Percentiles rank a stretch among this genome's conserved stretches.
Conservation (phyloP, 2,888 invertebrate species). For the Heteromurus nitidus region DNA sequence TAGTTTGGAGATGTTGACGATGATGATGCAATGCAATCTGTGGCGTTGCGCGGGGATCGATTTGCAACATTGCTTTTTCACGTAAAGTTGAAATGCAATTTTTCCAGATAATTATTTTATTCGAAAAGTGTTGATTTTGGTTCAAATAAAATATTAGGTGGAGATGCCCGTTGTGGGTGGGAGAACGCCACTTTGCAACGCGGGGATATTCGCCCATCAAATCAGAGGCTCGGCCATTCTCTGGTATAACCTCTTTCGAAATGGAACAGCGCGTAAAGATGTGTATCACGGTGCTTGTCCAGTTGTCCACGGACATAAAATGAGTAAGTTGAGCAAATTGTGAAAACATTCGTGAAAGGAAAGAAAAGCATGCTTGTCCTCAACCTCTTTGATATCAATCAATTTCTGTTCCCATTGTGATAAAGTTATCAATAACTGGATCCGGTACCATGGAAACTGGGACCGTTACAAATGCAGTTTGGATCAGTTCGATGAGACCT, state of each 20-base stretch:
- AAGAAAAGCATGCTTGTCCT: not conserved
- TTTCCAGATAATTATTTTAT: too few relatives aligned
- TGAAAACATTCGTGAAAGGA: too few relatives aligned
- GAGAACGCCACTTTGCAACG: not conserved
- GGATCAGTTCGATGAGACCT: constrained; percentile 10
- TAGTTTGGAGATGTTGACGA: too few relatives aligned
- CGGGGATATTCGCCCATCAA: not conserved
- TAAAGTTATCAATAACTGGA: constrained; percentile 33
- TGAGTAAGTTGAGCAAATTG: too few relatives aligned
- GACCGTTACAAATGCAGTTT: constrained; percentile 8
- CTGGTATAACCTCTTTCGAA: constrained; percentile 30
- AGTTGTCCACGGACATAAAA: constrained; percentile 45
- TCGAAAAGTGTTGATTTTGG: too few relatives aligned
- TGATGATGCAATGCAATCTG: too few relatives aligned
- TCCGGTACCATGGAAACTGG: constrained; percentile 11
- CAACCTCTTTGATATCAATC: too few relatives aligned
- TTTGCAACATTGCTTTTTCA: constrained; percentile 14
- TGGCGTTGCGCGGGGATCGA: too few relatives aligned
- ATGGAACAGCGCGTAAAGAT: constrained; percentile 6
- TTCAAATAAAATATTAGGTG: too few relatives aligned
- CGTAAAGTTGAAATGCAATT: too few relatives aligned
- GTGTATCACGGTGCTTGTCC: constrained; percentile 38
- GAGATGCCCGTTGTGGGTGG: constrained; percentile 22
- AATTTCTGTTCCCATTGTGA: too few relatives aligned
- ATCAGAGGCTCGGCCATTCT: constrained; percentile 25